phyloP scores from a whole-genome alignment of 2,888 invertebrate genomes.

The Plemyria rubiginata region DNA sequence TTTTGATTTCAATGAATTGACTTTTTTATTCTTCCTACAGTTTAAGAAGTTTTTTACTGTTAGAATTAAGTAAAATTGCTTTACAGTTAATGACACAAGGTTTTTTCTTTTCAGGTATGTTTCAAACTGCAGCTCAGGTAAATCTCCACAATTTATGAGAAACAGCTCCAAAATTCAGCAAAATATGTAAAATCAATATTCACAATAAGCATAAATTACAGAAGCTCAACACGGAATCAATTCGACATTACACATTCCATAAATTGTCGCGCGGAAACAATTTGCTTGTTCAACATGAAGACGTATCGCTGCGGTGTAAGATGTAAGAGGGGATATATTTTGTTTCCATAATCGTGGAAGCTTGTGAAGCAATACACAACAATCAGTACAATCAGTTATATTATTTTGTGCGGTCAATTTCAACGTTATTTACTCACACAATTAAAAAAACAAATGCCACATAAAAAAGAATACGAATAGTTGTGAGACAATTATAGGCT shows the following conservation, averaged over 20 bases:
- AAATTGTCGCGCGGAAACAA: slow-evolving; percentile 76
- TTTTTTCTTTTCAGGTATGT: slow-evolving; percentile 29
- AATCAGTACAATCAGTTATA: not conserved
- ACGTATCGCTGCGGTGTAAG: slow-evolving; percentile 49
- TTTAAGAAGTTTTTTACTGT: not conserved
- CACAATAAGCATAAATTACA: slow-evolving; percentile 40
- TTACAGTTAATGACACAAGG: not conserved
- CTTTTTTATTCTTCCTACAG: not conserved
- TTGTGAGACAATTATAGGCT: no score
- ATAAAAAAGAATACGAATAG: no score
- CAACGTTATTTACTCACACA: no score
- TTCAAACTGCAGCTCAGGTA: slow-evolving; percentile 13
- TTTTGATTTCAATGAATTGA: not conserved
- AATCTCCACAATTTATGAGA: slow-evolving; percentile 22
- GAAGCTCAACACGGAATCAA: slow-evolving; percentile 44
- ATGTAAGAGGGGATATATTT: slow-evolving; percentile 29
- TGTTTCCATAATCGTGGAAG: slow-evolving; percentile 5
- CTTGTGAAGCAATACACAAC: not conserved
- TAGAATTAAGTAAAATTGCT: not conserved
- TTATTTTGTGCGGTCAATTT: no score
- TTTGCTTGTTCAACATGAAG: slow-evolving; percentile 70
- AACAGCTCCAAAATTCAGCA: slow-evolving; percentile 26
- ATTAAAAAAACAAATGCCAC: no score
- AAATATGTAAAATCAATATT: slow-evolving; percentile 36
- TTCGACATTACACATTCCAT: slow-evolving; percentile 56